Evolutionary conservation across 1,140 invertebrate species (phyloP).

Genomic region (Panagrolaimus sp.): DNA sequence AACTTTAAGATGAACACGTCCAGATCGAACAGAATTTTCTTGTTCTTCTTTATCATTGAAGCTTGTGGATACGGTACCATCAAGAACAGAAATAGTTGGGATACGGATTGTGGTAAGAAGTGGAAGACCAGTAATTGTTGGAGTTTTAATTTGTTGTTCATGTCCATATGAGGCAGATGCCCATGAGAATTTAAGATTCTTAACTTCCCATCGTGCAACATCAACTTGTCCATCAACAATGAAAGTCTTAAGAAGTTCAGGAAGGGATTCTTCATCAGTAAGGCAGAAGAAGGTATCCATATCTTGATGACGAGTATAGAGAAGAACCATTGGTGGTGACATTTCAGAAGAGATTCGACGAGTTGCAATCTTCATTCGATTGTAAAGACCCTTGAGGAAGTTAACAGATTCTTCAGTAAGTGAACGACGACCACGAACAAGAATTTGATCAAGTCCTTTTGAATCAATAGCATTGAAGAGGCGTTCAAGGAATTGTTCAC

Average conservation of each 20-base stretch:
- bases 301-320: conserved; percentile 18
- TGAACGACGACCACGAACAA: not conserved
- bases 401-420: not conserved
- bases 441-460: not conserved
- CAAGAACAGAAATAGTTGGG: conserved; percentile 14
- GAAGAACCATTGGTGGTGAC: not conserved
- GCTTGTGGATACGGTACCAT: conserved; percentile 24
- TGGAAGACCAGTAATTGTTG: conserved; percentile 41
- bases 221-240: conserved; percentile 29
- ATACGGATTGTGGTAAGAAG: conserved; percentile 13
- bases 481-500: conserved; percentile 30
- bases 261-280: conserved; percentile 15
- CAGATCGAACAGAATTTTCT: conserved; percentile 6
- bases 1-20: conserved; percentile 14
- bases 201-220: conserved; percentile 19
- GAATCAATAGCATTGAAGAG: conserved; percentile 17
- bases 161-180: conserved; percentile 18
- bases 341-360: conserved; percentile 9
- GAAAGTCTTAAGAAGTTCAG: conserved; percentile 19
- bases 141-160: conserved; percentile 31
- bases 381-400: not conserved
- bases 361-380: conserved; percentile 16
- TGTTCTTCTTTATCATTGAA: conserved; percentile 20
- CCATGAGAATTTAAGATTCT: conserved; percentile 5
- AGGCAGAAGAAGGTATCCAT: conserved; percentile 19